These are phyloP conservation scores for Triplophysa dalaica DNA, from an alignment of 2,113 vertebrate species.

Conservation along the genomic window DNA sequence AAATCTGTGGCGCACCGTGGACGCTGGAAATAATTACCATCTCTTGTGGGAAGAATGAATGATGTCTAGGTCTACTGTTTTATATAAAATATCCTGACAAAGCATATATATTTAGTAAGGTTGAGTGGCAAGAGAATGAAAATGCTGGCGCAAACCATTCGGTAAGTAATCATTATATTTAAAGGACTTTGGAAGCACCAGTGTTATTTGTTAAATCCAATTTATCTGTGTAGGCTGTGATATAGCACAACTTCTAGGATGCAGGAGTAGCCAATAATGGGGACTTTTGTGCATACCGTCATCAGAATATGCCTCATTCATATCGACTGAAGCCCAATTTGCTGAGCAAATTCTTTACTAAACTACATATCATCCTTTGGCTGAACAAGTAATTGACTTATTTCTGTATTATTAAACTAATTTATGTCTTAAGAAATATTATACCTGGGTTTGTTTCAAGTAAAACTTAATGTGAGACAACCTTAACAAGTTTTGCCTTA, in stretches of 20 bases:
- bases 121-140: constrained; percentile 21
- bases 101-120: constrained; percentile 54
- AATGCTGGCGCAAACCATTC: constrained; percentile 9
- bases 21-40: constrained; percentile 65
- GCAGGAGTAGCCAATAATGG: not conserved
- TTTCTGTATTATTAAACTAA: not conserved
- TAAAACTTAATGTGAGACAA: too few relatives aligned
- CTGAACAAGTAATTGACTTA: not conserved
- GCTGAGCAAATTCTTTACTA: not conserved
- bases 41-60: constrained; percentile 56
- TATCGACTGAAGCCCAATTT: not conserved
- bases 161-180: constrained; percentile 1
- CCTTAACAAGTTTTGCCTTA: too few relatives aligned
- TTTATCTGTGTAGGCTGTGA: not conserved
- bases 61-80: constrained; percentile 58
- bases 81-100: constrained; percentile 52
- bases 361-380: constrained; percentile 3
- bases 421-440: not conserved
- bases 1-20: constrained; percentile 57
- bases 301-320: constrained; percentile 5
- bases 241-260: not conserved
- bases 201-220: constrained; percentile 5
- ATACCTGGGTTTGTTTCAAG: too few relatives aligned
- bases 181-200: not conserved
- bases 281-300: not conserved